Base-by-base conservation (phyloP, 1,140 invertebrate genomes). In the Triops longicaudatus region DNA sequence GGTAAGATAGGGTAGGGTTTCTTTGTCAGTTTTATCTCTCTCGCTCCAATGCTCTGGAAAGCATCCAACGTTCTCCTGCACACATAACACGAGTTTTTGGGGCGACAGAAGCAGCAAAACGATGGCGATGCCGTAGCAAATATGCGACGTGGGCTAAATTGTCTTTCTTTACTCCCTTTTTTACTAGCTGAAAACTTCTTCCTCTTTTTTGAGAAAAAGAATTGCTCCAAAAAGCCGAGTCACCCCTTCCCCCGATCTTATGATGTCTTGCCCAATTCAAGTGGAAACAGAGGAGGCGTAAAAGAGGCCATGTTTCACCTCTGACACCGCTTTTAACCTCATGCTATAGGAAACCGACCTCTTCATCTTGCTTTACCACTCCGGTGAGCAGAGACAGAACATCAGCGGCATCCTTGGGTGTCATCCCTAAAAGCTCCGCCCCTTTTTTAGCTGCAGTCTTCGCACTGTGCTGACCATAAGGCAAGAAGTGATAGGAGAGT, bases 121-220 rank as follows among this genome's bases (percentile, higher is more conserved):
- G 73, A 74, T 43, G 22, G 42, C 74, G 26, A 43, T 43, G 74
- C 28, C 26, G 27, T 43, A 63, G 74, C 42, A 63, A 26, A 43
- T 44, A 26, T 63, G 26, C 74, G 74, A 63, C 74, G 74, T 26
- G 42, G 74, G 26, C 74, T 63, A 63, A 63, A 63, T 63, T 10
- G 50, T 63, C 50, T 63, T 63, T 63, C 22, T 63, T 63, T 63
- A 6, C 22, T 63, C 50, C 50, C 50, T 63, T 63, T 12, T 63
- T 63, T 63, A 63, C 22, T 63, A 4, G 17, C 22, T 22, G 22
- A 17, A n/a, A n/a, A n/a, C 0, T 22, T 63, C 4, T 7, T 1
- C 50, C 3, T 0, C 22, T 63, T 63, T 50, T 63, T 63, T 7
- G 31, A 37, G 7, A 37, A 37, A 37, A 37, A 37, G 7, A 37